Evolutionary conservation across 2,888 invertebrate genomes (phyloP).

Genomic region (Alsophila aescularia): DNA sequence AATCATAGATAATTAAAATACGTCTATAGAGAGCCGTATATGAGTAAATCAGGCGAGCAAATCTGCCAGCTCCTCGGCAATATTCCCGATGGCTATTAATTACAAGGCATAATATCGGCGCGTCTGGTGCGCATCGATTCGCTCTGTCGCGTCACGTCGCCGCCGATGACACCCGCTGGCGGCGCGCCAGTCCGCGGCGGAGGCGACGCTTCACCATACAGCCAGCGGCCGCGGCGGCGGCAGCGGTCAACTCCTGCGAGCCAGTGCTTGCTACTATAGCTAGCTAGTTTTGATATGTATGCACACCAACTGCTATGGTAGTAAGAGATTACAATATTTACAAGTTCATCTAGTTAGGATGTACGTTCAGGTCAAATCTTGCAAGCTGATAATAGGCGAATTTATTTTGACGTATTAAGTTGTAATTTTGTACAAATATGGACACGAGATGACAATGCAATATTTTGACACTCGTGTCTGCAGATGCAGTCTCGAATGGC

Average conservation of each 20-base stretch:
- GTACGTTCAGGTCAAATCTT: too few species aligned
- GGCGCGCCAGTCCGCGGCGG: not conserved
- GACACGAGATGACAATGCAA: too few species aligned
- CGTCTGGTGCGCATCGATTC: conserved; percentile 3
- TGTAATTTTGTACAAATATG: too few species aligned
- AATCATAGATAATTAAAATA: not conserved
- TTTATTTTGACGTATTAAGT: too few species aligned
- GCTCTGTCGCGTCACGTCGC: not conserved
- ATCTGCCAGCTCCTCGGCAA: not conserved
- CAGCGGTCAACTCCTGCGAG: not conserved
- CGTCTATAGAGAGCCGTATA: not conserved
- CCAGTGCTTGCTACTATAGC: not conserved
- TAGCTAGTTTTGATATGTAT: too few species aligned
- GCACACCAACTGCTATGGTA: too few species aligned
- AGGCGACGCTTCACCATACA: too few species aligned
- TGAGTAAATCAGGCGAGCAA: not conserved
- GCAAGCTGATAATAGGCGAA: too few species aligned
- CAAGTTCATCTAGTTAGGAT: too few species aligned
- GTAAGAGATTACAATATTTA: too few species aligned
- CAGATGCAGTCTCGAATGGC: too few species aligned
- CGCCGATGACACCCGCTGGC: conserved; percentile 2
- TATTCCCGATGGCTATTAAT: conserved; percentile 8
- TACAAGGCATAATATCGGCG: conserved; percentile 1
- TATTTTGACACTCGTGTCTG: too few species aligned
- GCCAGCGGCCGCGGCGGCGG: not conserved